These are phyloP conservation scores for Pharmacophagus antenor DNA, from an alignment of 2,888 invertebrate species.

Conservation along the genomic window DNA sequence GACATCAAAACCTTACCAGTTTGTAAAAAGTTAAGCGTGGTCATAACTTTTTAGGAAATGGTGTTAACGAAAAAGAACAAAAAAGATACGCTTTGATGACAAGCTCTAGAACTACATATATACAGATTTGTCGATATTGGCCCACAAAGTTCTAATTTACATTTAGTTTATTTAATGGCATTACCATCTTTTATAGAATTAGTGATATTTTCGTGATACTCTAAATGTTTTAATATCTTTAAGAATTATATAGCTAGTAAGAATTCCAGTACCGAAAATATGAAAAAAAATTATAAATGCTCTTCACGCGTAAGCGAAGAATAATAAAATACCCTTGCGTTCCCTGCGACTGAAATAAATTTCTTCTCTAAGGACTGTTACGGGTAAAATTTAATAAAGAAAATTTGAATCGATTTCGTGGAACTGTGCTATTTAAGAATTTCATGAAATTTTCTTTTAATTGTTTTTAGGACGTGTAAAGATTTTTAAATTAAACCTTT, in stretches of 20 bases:
- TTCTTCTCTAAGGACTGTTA: slow-evolving; percentile 28
- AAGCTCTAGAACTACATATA: too few relatives aligned
- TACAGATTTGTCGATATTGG: too few relatives aligned
- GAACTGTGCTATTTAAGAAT: slow-evolving; percentile 22
- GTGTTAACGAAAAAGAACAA: too few relatives aligned
- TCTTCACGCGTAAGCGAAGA: slow-evolving; percentile 22
- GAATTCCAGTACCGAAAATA: not conserved
- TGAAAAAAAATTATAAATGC: slow-evolving; percentile 19
- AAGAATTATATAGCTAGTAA: not conserved
- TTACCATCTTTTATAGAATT: not conserved
- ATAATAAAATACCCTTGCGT: slow-evolving; percentile 27
- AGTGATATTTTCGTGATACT: not conserved
- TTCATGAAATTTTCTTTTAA: slow-evolving; percentile 8
- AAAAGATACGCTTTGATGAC: too few relatives aligned
- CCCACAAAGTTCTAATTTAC: not conserved
- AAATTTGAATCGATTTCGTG: slow-evolving; percentile 26
- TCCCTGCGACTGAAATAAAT: slow-evolving; percentile 25
- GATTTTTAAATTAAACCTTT: not conserved
- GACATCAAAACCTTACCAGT: too few relatives aligned
- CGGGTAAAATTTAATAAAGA: slow-evolving; percentile 30
- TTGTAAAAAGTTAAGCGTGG: too few relatives aligned
- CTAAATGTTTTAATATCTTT: not conserved
- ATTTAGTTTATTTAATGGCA: too few relatives aligned
- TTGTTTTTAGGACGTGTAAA: not conserved
- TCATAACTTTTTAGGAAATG: too few relatives aligned